phyloP scores from a whole-genome alignment of 2,797 vertebrate species.

The Hafferia zeledoni region DNA sequence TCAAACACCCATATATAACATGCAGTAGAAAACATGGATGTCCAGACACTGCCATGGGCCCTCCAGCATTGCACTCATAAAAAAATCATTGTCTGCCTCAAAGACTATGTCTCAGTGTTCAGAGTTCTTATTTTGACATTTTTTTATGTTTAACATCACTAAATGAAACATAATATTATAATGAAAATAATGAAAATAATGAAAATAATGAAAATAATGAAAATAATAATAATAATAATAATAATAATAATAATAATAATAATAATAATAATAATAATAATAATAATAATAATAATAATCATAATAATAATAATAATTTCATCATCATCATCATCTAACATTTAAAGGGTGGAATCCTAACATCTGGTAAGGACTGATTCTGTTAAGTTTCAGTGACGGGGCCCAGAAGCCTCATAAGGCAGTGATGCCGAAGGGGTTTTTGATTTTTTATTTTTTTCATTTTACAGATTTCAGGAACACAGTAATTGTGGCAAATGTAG shows the following conservation, averaged over 20 bases:
- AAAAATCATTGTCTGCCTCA: not conserved
- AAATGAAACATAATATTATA: not conserved
- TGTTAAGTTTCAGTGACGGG: not conserved
- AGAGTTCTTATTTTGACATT: not conserved
- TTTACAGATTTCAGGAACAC: no score
- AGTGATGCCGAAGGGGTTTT: not conserved
- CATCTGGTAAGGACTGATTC: not conserved
- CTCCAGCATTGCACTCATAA: not conserved
- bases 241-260: no score
- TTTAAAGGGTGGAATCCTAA: not conserved
- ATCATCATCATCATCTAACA: not conserved
- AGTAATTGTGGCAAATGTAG: no score
- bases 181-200: no score
- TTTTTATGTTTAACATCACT: not conserved
- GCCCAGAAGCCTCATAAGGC: not conserved
- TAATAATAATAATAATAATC: not conserved
- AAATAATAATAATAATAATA: not conserved
- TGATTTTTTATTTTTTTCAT: no score
- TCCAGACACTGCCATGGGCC: not conserved
- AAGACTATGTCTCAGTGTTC: not conserved
- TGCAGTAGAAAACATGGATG: not conserved
- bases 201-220: no score
- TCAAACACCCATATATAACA: not conserved
- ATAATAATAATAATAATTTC: no score
- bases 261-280: no score